Evolutionary conservation across 2,797 vertebrate genomes (phyloP).

Genomic region (Hirundo rustica): DNA sequence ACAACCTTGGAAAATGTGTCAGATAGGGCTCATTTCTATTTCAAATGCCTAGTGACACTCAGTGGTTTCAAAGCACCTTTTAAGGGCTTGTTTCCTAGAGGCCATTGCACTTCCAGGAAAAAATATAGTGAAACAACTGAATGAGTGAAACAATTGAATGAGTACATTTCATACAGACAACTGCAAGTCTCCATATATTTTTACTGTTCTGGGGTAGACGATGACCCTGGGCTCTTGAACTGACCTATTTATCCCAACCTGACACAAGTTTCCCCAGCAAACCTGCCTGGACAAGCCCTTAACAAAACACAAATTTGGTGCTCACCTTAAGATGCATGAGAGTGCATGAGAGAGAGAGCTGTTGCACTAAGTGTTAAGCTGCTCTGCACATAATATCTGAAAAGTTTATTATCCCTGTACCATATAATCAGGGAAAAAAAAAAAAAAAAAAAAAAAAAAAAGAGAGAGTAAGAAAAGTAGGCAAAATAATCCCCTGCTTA

Average conservation of each 20-base stretch:
- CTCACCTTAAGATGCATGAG: background rate
- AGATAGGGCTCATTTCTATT: background rate
- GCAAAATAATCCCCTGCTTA: background rate
- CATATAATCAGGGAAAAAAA: background rate
- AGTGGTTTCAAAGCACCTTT: background rate
- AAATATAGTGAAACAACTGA: background rate
- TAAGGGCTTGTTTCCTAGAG: background rate
- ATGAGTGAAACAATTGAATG: background rate
- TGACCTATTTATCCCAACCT: background rate
- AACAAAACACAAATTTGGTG: background rate
- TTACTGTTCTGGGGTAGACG: background rate
- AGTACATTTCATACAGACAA: background rate
- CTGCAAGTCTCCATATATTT: background rate
- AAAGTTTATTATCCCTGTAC: background rate
- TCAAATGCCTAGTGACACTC: background rate
- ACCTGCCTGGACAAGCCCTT: background rate
- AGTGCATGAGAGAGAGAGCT: background rate
- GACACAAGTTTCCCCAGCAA: background rate
- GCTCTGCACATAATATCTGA: background rate
- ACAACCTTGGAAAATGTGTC: background rate
- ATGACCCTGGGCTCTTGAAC: background rate
- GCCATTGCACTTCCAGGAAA: background rate
- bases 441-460: background rate
- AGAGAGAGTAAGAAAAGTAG: fast-evolving
- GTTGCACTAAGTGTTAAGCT: background rate